Base-by-base conservation (phyloP, 2,797 vertebrate species). In the Chaetophractus vellerosus region DNA sequence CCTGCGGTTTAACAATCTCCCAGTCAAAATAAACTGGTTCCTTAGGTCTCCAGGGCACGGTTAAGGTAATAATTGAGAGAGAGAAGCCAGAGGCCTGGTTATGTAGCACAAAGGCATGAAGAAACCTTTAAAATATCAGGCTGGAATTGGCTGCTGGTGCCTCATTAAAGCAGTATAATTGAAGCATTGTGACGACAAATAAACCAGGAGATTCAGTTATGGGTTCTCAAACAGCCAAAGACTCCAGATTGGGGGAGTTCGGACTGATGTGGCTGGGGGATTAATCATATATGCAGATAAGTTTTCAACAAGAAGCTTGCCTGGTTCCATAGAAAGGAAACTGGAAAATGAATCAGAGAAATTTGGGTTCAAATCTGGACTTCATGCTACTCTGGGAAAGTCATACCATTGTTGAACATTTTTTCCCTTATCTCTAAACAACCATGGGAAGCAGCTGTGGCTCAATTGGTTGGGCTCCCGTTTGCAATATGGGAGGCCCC, bases 11-110 rank as follows among this genome's bases (percentile, higher is more conserved):
- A 98, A 98, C 97, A 97, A 97, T 98, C 96, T 98, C 96, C 21
- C 89, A 97, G 96, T 98, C 97, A 98, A 98, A 98, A 98, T 98
- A 98, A 98, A 98, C 97, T 96, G 95, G 92, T 98, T 98, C 97
- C 79, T 93, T 91, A 68, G 79, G 97, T 97, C 97, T 98, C 97
- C 33, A 5, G 97, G 97, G 96, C 96, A 97, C 94, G 97, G 97
- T 98, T 98, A 97, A 94, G 92, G 97, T 97, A 98, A 97, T 97
- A 98, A 98, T 80, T 38, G 91, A 7, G 8, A 45, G 76, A 59
- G 85, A 82, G 85, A 86, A 78, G 14, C 23, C 91, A 95, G 96
- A 86, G 94, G 81, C 52, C 81, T 83, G 41, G 80, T 87, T 76
- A 36, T 18, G 79, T 18, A 82, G 59, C 87, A 93, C 66, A 87